Evolutionary conservation across 1,140 invertebrate genomes (phyloP), one percentile per base, ranked within the genome.

Genomic region (Drosophila murphyi): DNA sequence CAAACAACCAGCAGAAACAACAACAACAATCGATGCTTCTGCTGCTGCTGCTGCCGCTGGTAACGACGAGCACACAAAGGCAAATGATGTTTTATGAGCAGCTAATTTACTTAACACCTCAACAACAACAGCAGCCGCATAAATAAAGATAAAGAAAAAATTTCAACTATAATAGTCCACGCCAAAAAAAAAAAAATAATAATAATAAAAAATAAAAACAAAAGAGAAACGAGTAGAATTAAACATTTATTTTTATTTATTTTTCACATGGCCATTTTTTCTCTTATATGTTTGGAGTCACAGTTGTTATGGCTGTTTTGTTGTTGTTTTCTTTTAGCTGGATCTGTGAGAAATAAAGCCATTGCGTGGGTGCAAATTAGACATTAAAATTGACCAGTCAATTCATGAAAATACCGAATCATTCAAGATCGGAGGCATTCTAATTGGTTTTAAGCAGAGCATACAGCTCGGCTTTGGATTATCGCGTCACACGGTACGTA

Each of bases 21-120:
- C 51, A 65, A 50, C 61, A 69, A 70, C 34, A 35, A 56, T 55
- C 50, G 55, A 52, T 62, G 63, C 31, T 77, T 20, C 20, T 20
- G 20, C 20, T 20, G 68, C 43, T 68, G 65, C 51, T 70, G 72
- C 51, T 62, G 74, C 56, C 75, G 81, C 72, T 87, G 79, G 59
- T 71, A 57, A 61, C 54, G 65, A 64, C 59, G 71, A 72, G 75
- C 63, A 71, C 75, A 82, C 75, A 78, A 86, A 85, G 72, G 76
- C 82, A 86, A 86, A 88, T 89, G 81, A 88, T 90, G 74, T 89
- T 89, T 89, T 89, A 89, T 90, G 85, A 90, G 85, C 86, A 81
- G 86, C 85, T 89, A 89, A 89, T 89, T 89, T 89, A 89, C 86
- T 89, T 89, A 89, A 86, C 85, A 89, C 86, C 80, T 89, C 73